phyloP scores from a whole-genome alignment of 2,113 vertebrate genomes.

The zebrafish (Danio rerio) region GRCz12tu NC_133178.1:1196001-1196500 shows the following conservation, averaged over 20 bases:
- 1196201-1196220: background rate
- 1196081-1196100: slow-evolving; percentile 14
- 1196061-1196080: slow-evolving; percentile 10
- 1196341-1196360: too few relatives aligned
- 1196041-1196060: slow-evolving; percentile 1
- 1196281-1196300: slow-evolving; percentile 1
- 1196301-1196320: background rate
- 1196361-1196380: too few relatives aligned
- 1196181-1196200: background rate
- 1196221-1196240: background rate
- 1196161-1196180: background rate
- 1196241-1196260: background rate
- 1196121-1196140: background rate
- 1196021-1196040: background rate
- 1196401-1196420: too few relatives aligned
- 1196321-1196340: too few relatives aligned
- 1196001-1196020: background rate
- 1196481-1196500: too few relatives aligned
- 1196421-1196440: too few relatives aligned
- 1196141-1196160: background rate
- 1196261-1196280: background rate
- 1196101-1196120: background rate
- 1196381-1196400: too few relatives aligned
- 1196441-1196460: too few relatives aligned
- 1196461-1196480: too few relatives aligned